Conservation (phyloP, 1,140 invertebrate species). For the Cyrtorhinus lividipennis region DNA sequence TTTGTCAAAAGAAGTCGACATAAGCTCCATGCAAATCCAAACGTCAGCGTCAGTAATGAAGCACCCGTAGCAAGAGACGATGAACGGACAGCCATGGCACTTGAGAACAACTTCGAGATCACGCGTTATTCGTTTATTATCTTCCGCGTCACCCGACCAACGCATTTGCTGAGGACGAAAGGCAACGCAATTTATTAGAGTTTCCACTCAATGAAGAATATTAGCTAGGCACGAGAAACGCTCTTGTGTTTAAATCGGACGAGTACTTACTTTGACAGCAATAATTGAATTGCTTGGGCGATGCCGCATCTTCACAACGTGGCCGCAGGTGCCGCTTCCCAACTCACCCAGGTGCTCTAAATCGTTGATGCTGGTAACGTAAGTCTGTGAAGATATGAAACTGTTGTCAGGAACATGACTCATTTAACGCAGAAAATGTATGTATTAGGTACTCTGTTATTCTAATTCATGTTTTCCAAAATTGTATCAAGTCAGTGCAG, state of each 20-base stretch:
- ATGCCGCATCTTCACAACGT: slow-evolving; percentile 93
- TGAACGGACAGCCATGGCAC: slow-evolving; percentile 91
- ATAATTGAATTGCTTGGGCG: slow-evolving; percentile 69
- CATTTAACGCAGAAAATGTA: no score
- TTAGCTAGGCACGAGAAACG: neutral
- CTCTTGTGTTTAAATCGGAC: no score
- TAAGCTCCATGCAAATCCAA: slow-evolving; percentile 90
- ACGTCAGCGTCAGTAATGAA: slow-evolving; percentile 89
- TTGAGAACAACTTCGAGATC: slow-evolving; percentile 94
- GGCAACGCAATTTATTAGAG: neutral
- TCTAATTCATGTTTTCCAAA: no score
- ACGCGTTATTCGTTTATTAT: slow-evolving; percentile 96
- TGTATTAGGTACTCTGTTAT: no score
- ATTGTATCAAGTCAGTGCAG: no score
- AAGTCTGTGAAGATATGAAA: slow-evolving; percentile 35
- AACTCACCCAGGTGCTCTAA: slow-evolving; percentile 78
- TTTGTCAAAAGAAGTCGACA: slow-evolving; percentile 97
- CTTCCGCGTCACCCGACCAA: slow-evolving; percentile 86
- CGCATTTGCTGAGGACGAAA: slow-evolving; percentile 73
- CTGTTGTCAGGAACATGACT: no score
- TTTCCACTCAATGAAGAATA: neutral
- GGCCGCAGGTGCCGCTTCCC: slow-evolving; percentile 92
- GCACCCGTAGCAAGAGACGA: slow-evolving; percentile 91
- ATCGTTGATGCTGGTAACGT: slow-evolving; percentile 73
- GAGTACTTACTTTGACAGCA: slow-evolving; percentile 70